Base-by-base conservation (phyloP, 2,888 invertebrate genomes). In the Spisula solida region DNA sequence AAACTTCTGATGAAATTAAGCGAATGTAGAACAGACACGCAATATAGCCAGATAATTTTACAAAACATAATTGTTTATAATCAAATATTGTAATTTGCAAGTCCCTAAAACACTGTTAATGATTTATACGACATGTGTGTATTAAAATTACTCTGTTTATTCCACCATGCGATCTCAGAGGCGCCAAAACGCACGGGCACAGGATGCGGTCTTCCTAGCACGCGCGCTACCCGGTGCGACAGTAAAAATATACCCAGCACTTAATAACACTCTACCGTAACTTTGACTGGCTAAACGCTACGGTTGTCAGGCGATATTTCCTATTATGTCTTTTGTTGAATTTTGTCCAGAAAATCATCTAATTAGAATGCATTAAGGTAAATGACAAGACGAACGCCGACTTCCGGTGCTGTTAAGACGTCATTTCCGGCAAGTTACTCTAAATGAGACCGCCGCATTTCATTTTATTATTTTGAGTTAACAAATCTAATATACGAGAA, bases 161-260 rank as follows among this genome's bases (percentile, higher is more conserved):
- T 10, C 25, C 81, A n/a, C 66, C 31, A 29, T n/a, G 81, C 66
- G 41, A 70, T 34, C 82, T 29, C 31, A 16, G 48, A 56, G 87
- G 79, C 79, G 75, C 75, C 75, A 82, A 60, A 87, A 88, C 90
- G 88, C 88, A 81, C 51, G 81, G 29, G 82, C 90, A 29, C 90
- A 79, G 86, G 75, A 89, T 83, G 90, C 55, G 85, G 82, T 82
- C 82, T 81, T 87, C 87, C 84, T 79, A 75, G 81, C 89, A 86
- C 91, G 89, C 91, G 87, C 86, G 87, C 48, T 89, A 85, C 91
- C 91, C 91, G 91, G 91, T 91, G 91, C 55, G 91, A 81, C 86
- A 85, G 91, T 91, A 91, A 89, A 91, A 91, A 91, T 89, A 91
- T 91, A 91, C 91, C 89, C 91, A 91, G 91, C 91, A 91, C 75